Base-by-base conservation (phyloP, 2,888 invertebrate species). In the Xanthorhoe designata region DNA sequence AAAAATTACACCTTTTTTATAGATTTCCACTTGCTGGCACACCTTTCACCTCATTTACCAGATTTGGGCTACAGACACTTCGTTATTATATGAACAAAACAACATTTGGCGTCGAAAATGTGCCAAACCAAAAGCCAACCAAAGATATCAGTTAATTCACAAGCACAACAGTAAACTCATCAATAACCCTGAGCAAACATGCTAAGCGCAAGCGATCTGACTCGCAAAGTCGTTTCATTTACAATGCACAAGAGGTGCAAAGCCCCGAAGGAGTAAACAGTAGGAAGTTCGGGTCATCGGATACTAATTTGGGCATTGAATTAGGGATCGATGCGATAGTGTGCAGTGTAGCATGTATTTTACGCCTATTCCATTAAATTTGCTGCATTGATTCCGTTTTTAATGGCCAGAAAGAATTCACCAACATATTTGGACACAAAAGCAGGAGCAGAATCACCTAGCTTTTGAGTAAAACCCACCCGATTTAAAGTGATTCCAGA, bases 141-240 rank as follows among this genome's bases (percentile, higher is more conserved):
- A n/a, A n/a, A n/a, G 19, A 18, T 57, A n/a, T 8, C 45, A 47
- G 42, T 51, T 58, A 56, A 75, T 75, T 76, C 71, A 67, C 74
- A 79, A 76, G 79, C 73, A 61, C 75, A 80, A 77, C 68, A 67
- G 70, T 73, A 64, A 76, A 66, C 79, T 80, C 80, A 83, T 84
- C 82, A 79, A 80, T 83, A 79, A 78, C 70, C 76, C 71, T 73
- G 76, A 78, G 76, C 75, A 80, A 82, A 83, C 79, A 80, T 77
- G 67, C 57, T 73, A 76, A 75, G 73, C 72, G 74, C 69, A 72
- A 79, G 75, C 77, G 73, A 76, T 76, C 73, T 76, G 62, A 66
- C 74, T 75, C 64, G 65, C 75, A 68, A 69, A 78, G 77, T 77
- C 61, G 57, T 52, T 57, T 59, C 73, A 77, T 73, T 75, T 74